Base-by-base conservation (phyloP, 2,113 vertebrate genomes). In the Pipa parva region DNA sequence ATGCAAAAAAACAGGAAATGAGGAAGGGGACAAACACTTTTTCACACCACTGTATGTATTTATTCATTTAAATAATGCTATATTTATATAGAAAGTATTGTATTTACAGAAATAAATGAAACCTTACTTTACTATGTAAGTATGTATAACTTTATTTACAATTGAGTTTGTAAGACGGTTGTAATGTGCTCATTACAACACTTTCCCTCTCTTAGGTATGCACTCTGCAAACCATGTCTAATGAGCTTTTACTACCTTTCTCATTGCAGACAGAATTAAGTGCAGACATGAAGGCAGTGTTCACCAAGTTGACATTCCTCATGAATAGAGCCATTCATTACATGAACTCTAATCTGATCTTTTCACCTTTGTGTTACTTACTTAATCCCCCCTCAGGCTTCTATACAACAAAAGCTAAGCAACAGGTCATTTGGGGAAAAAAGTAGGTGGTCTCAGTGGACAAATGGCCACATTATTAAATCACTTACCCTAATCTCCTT, bases 221-320 rank as follows among this genome's bases (percentile, higher is more conserved):
- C 57, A 45, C 31, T 61, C 48, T 70, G n/a, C 66, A 70, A 70
- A 70, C 66, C 66, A 70, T 70, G 66, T 70, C 66, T 70, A 61
- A 61, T 46, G 49, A 60, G 65, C 57, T 70, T 61, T 70, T 60
- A 70, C 58, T 70, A 29, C 49, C 46, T 61, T 18, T 25, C 58
- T 61, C 33, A 52, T 68, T 68, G 65, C 65, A 68, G 65, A 67
- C 55, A 27, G 59, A 61, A 52, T 61, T 67, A 61, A 70, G 57
- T 61, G 48, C 66, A 70, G 66, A 61, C 66, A 54, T 61, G 48
- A 61, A 61, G 46, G 66, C 48, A 49, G 54, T 54, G 59, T 59
- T 68, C 57, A 52, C 52, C 59, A 56, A 59, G 45, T 70, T 70
- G 66, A 70, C 66, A 70, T 70, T 70, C 66, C 48, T 52, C 33